Evolutionary conservation across 1,140 invertebrate genomes (phyloP), one percentile per base, ranked within the genome.

Genomic region (Hyphantria cunea): DNA sequence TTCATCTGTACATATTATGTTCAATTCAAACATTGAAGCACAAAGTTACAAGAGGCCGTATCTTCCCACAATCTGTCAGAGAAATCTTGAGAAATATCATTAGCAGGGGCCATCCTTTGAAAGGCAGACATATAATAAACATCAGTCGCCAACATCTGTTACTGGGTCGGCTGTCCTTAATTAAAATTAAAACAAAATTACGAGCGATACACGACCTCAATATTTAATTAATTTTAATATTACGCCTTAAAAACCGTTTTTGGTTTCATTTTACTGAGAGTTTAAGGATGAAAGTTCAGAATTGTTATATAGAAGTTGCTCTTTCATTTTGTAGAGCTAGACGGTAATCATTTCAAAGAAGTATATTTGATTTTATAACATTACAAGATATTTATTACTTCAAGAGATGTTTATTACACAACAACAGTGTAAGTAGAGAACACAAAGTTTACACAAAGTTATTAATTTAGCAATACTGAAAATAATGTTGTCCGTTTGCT

Each of bases 121-220:
- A 58, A 56, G 34, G 47, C 34, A 58, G 55, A 58, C 56, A 44
- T 51, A 60, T 61, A 69, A 69, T 72, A 67, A 63, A 69, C 65
- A 73, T 73, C 70, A 60, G 64, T 65, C 54, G 47, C 60, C 54
- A 58, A 59, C 81, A 80, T 80, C 79, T 82, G 77, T 78, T 80
- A 71, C 81, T 74, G 69, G 64, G 51, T 66, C 67, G 45, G 66
- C 70, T 51, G 71, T 68, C 70, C 70, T 82, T 82, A 80, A 84
- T 80, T 82, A 80, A 80, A 78, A 82, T 81, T 80, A 75, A 75
- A 78, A 68, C 56, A 61, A 64, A 83, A 75, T 78, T 78, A 80
- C 68, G 78, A 76, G 64, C 51, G 54, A 72, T 70, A 83, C 78
- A 70, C 68, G 78, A 74, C 78, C 80, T 68, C 70, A 67, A 73